A percentile compares a stretch with the other conserved stretches of the same genome.
Conservation (phyloP, 2,113 vertebrate species). For the Melospiza melodia region DNA sequence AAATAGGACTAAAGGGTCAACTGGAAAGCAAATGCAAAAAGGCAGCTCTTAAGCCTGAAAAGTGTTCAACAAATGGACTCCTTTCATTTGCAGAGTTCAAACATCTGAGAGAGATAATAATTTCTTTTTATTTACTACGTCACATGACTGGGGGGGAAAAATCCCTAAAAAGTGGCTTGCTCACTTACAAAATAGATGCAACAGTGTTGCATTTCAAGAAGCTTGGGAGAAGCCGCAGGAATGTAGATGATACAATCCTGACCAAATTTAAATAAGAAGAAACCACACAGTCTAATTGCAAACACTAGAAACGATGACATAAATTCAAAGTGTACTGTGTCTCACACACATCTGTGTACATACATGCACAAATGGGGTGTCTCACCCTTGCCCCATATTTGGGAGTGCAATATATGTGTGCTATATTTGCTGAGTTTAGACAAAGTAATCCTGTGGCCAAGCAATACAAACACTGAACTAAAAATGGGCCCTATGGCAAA, state of each 20-base stretch:
- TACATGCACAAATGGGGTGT: rapidly evolving
- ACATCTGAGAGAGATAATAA: not conserved
- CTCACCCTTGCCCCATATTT: not conserved
- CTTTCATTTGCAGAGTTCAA: constrained; percentile 51
- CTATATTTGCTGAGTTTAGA: not conserved
- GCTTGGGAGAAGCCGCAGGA: not conserved
- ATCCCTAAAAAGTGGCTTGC: not conserved
- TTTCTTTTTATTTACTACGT: not conserved
- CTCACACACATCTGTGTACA: not conserved
- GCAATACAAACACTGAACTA: not conserved
- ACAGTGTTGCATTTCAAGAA: not conserved
- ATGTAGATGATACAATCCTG: not conserved
- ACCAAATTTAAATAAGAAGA: not conserved
- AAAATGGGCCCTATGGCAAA: not conserved
- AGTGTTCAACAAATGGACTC: constrained; percentile 16
- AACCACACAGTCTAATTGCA: not conserved
- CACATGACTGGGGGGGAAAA: not conserved
- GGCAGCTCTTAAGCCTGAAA: constrained; percentile 36
- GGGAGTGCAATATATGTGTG: not conserved
- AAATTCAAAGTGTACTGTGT: not conserved
- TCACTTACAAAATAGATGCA: not conserved
- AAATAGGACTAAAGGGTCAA: constrained; percentile 73
- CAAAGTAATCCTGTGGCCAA: not conserved
- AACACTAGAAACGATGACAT: not conserved
- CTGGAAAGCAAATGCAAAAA: constrained; percentile 51